Percentiles rank a stretch among this genome's conserved stretches.
These are phyloP conservation scores for Drosophila cracens DNA, from an alignment of 2,888 invertebrate species.

Conservation along the genomic window DNA sequence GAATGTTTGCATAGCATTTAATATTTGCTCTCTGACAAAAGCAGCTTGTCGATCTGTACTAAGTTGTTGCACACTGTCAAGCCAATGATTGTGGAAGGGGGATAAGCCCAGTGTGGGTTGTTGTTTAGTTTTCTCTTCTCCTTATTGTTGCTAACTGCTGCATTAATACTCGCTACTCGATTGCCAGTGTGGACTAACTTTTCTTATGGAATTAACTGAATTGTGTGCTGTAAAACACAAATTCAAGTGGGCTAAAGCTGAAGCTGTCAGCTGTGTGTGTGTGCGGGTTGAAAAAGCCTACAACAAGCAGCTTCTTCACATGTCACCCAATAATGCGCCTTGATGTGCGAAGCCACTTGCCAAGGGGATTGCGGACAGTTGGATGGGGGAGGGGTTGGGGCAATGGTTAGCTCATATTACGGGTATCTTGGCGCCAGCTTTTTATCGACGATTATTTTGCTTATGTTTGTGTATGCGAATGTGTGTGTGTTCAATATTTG, in stretches of 20 bases:
- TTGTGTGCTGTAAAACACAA: constrained; percentile 81
- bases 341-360: constrained; percentile 79
- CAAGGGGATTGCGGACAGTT: constrained; percentile 20
- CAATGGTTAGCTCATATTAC: constrained; percentile 79
- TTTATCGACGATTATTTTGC: constrained; percentile 78
- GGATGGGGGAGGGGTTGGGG: constrained; percentile 25
- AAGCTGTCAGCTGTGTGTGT: constrained; percentile 45
- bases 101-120: not conserved
- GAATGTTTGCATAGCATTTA: constrained; percentile 4
- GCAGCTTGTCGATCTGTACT: constrained; percentile 10
- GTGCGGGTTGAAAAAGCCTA: constrained; percentile 48
- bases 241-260: constrained; percentile 72
- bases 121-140: constrained; percentile 16
- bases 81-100: not conserved
- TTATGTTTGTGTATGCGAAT: constrained; percentile 51
- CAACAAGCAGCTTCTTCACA: constrained; percentile 69
- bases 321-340: constrained; percentile 76
- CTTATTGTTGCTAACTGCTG: not conserved
- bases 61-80: constrained; percentile 42
- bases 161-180: constrained; percentile 53
- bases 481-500: constrained; percentile 69
- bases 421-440: constrained; percentile 79
- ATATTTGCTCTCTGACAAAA: constrained; percentile 29
- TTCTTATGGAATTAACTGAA: constrained; percentile 78
- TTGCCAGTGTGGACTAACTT: constrained; percentile 76